Evolutionary conservation across 2,113 vertebrate genomes (phyloP), one percentile per base, ranked within the genome.

Genomic region (Anolis carolinensis): DNA sequence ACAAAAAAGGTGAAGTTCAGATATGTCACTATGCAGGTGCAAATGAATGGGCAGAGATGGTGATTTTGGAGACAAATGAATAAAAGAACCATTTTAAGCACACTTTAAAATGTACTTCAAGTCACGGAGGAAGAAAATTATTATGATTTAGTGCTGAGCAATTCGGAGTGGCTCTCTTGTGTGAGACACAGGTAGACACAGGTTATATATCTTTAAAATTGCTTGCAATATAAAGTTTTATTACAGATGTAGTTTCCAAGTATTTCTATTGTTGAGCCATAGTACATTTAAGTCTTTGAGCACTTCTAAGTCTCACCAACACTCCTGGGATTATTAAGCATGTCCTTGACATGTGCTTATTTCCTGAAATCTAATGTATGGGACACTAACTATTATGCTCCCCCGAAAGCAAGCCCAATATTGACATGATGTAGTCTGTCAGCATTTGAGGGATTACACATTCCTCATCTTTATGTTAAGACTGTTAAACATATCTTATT

Each of bases 211-310:
- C 34, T 78, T 85, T 77, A 78, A 55, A 78, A 85, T 36, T 70
- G 74, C 44, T 85, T 78, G 48, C 32, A 78, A 10, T 78, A 34
- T 85, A 50, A 78, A 36, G 21, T 55, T 85, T 78, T 85, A 85
- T 78, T 70, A 20, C 30, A 78, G 59, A 32, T 70, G 44, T 27
- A 39, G 23, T 11, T 52, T 77, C 63, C 34, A 70, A 25, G 52
- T 71, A n/a, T 59, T 34, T 30, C 48, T 55, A 21, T 73, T 82
- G 68, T 72, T 82, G 21, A 67, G 52, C 5, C 48, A 82, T 36
- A 50, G 20, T 34, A 48, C 30, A 70, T 21, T n/a, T n/a, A 81
- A 68, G 30, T 63, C 30, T 10, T 55, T 67, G n/a, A 84, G 36
- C 82, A 44, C 1, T 65, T 65, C 48, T 55, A 52, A 71, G 21